Conservation (phyloP, 2,888 invertebrate species). For the Galeopsomyia nigrocyanea region DNA sequence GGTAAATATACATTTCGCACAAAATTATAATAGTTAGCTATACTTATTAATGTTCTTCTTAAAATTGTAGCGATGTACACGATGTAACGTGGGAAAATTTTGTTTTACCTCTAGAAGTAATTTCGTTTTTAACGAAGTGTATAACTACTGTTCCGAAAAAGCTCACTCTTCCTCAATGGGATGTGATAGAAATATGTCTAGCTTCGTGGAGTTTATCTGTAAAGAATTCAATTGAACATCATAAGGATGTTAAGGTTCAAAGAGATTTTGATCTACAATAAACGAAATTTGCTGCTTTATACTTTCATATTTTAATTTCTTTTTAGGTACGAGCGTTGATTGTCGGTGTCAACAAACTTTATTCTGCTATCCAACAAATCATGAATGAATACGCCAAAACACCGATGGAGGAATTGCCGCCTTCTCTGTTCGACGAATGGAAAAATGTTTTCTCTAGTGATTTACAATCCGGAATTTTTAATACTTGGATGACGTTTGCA, state of each 20-base stretch:
- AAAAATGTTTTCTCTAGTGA: slow-evolving; percentile 80
- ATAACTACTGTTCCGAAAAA: slow-evolving; percentile 54
- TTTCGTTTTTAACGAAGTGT: slow-evolving; percentile 57
- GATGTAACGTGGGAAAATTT: slow-evolving; percentile 56
- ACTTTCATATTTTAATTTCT: slow-evolving; percentile 2
- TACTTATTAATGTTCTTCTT: no score
- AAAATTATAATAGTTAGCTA: no score
- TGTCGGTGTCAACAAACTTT: slow-evolving; percentile 71
- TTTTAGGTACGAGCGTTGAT: slow-evolving; percentile 73
- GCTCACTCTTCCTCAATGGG: slow-evolving; percentile 76
- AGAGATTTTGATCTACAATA: neutral
- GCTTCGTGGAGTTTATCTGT: slow-evolving; percentile 77
- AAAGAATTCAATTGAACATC: slow-evolving; percentile 57
- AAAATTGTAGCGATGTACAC: slow-evolving; percentile 54
- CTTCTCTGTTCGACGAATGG: slow-evolving; percentile 78
- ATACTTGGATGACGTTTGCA: slow-evolving; percentile 70
- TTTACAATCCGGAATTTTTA: slow-evolving; percentile 71
- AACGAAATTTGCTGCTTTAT: no score
- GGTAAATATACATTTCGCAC: slow-evolving; percentile 45
- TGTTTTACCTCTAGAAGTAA: slow-evolving; percentile 58
- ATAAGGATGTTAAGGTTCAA: slow-evolving; percentile 71
- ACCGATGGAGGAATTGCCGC: slow-evolving; percentile 65
- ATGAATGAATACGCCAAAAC: slow-evolving; percentile 63
- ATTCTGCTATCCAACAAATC: slow-evolving; percentile 67
- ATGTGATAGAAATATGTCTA: slow-evolving; percentile 79